Conservation (phyloP, 2,113 vertebrate genomes). For the Macroglossus sobrinus region DNA sequence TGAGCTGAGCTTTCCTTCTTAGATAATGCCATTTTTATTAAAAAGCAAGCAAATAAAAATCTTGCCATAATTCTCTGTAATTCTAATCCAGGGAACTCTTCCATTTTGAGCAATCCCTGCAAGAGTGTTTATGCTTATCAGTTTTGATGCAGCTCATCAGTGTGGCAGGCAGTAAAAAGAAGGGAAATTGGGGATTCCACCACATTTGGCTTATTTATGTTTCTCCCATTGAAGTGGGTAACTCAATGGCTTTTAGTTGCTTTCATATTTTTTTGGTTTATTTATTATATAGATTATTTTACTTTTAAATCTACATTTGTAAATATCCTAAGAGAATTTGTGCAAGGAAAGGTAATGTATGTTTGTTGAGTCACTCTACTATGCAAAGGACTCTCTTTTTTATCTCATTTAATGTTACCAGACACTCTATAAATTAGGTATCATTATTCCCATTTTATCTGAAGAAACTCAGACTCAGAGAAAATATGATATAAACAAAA, state of each 20-base stretch:
- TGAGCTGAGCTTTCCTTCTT: neutral
- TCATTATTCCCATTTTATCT: neutral
- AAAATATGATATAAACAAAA: neutral
- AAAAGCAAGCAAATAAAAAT: neutral
- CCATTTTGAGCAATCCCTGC: neutral
- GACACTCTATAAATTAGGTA: neutral
- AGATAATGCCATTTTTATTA: neutral
- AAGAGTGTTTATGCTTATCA: neutral
- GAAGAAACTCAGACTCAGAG: neutral
- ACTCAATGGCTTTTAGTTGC: neutral
- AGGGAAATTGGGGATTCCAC: neutral
- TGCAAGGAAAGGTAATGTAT: neutral
- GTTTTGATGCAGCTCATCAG: neutral
- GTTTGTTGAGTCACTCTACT: neutral
- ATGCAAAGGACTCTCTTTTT: neutral
- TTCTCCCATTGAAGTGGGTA: neutral
- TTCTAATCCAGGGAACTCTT: neutral
- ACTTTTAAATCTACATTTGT: neutral
- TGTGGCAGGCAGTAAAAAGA: neutral
- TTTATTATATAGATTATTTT: neutral
- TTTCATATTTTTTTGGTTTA: neutral
- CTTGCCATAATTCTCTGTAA: neutral
- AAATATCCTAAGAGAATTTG: neutral
- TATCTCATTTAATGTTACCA: neutral
- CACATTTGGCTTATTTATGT: neutral